Conservation (phyloP, 2,113 vertebrate genomes). For the Pollimyrus isidori region DNA sequence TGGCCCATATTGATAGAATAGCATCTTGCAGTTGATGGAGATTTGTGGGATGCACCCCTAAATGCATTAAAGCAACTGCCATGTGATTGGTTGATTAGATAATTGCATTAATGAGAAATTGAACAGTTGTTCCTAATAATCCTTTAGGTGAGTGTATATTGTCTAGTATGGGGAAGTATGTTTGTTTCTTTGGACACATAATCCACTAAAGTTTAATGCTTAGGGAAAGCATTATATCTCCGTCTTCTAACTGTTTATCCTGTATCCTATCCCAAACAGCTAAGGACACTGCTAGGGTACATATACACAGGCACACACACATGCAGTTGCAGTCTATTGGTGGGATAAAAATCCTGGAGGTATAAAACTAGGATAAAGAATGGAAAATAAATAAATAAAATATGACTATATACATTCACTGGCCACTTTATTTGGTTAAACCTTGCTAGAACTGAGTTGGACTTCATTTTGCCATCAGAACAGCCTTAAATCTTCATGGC, state of each 20-base stretch:
- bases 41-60: no score
- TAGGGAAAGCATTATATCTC: slow-evolving; percentile 57
- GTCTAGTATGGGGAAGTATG: slow-evolving; percentile 57
- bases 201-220: slow-evolving; percentile 68
- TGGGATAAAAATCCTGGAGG: neutral
- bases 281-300: neutral
- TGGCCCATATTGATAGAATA: no score
- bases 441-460: neutral
- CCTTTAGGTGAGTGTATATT: no score
- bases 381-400: neutral
- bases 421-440: neutral
- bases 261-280: neutral
- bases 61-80: no score
- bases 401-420: neutral
- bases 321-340: neutral
- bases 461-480: neutral
- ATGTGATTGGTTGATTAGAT: no score
- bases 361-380: neutral
- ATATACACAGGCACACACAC: neutral
- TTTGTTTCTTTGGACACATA: slow-evolving; percentile 86
- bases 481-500: neutral
- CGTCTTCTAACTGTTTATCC: neutral
- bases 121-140: no score
- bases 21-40: no score
- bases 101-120: no score